Evolutionary conservation across 2,113 vertebrate species (phyloP).

Genomic region (Sciurus niger): DNA sequence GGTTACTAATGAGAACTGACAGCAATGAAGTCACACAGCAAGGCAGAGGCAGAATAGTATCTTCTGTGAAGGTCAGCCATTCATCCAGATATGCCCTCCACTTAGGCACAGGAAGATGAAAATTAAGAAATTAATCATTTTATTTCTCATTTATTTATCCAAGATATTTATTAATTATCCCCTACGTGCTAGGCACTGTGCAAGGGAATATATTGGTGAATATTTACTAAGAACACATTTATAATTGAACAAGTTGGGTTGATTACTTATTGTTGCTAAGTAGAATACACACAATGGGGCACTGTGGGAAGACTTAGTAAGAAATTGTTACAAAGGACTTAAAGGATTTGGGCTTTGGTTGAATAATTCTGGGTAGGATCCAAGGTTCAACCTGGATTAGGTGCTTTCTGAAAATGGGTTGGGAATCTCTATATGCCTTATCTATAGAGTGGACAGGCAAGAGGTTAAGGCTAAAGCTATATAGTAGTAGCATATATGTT

Average conservation of each 20-base stretch:
- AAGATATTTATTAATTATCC: constrained; percentile 42
- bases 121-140: constrained; percentile 7
- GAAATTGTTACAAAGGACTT: not conserved
- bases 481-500: too few relatives aligned
- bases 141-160: not conserved
- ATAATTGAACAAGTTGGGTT: not conserved
- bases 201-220: not conserved
- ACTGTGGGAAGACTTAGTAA: not conserved
- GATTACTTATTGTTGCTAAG: not conserved
- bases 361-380: not conserved
- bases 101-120: not conserved
- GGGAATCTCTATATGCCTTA: not conserved
- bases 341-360: not conserved
- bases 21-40: not conserved
- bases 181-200: not conserved
- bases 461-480: not conserved
- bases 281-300: not conserved
- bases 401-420: not conserved
- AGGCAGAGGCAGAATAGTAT: not conserved
- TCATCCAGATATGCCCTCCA: not conserved
- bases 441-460: not conserved
- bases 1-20: not conserved
- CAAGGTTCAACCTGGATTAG: not conserved
- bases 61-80: constrained; percentile 11
- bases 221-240: not conserved